Conservation (phyloP, 1,140 invertebrate genomes). For the Harpegnathos saltator region DNA sequence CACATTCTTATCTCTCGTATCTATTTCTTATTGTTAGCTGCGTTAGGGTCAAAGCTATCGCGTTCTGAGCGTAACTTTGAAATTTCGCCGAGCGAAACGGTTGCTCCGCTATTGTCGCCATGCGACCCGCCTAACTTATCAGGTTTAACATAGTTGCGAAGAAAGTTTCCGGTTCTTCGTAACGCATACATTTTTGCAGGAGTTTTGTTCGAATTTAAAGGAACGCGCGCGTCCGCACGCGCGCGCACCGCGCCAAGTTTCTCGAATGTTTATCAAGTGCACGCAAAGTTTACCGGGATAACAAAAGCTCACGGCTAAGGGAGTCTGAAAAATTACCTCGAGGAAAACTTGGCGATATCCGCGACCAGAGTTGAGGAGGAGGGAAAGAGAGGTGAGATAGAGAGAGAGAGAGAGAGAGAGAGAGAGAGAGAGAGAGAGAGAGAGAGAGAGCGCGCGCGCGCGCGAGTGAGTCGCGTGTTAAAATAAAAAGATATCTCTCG, state of each 20-base stretch:
- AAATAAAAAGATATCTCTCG: conserved; percentile 20
- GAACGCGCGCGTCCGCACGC: neutral
- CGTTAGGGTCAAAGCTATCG: neutral
- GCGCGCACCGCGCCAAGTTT: neutral
- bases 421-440: too few relatives aligned
- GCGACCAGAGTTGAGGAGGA: neutral
- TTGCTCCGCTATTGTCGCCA: conserved; percentile 22
- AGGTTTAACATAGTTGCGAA: conserved; percentile 47
- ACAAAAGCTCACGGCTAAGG: neutral
- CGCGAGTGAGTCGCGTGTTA: too few relatives aligned
- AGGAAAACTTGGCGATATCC: conserved; percentile 22
- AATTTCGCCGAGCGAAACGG: conserved; percentile 23
- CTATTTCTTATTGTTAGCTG: neutral
- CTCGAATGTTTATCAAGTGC: conserved; percentile 42
- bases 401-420: too few relatives aligned
- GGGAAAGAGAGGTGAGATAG: too few relatives aligned
- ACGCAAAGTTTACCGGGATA: conserved; percentile 6
- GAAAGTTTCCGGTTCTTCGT: conserved; percentile 27
- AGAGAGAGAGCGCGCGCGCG: neutral
- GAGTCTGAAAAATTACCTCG: conserved; percentile 21
- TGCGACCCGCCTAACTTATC: conserved; percentile 43
- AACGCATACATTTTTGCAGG: conserved; percentile 22
- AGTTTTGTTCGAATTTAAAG: conserved; percentile 35
- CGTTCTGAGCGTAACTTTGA: conserved; percentile 16
- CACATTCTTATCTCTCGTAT: neutral